These are phyloP conservation scores for Alauda arvensis DNA, from an alignment of 2,797 vertebrate species.

Conservation along the genomic window DNA sequence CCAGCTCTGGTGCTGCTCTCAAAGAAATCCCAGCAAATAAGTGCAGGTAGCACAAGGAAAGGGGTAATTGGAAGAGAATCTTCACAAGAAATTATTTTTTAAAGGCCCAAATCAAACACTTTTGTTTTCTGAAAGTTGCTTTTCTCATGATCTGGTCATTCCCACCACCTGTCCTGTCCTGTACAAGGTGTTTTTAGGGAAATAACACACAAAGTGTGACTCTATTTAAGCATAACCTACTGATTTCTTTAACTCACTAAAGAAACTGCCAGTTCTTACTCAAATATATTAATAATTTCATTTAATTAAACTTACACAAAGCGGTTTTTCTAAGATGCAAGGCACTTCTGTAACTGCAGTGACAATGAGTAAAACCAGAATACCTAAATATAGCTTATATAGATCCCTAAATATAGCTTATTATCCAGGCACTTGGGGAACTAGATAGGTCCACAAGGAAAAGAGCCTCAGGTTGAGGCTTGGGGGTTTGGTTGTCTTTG, in stretches of 20 bases:
- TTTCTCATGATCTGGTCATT: background rate
- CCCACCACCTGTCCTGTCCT: background rate
- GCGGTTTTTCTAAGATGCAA: background rate
- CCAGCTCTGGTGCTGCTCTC: background rate
- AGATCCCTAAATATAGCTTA: slow-evolving; percentile 29
- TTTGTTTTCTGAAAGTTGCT: background rate
- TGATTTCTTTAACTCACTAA: background rate
- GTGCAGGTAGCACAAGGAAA: background rate
- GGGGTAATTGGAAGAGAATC: background rate
- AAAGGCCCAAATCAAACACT: background rate
- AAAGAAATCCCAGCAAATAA: background rate
- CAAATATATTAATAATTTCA: background rate
- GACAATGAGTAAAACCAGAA: slow-evolving; percentile 34
- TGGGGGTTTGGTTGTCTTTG: background rate
- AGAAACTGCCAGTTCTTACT: background rate
- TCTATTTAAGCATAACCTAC: background rate
- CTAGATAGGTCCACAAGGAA: background rate
- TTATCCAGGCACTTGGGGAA: background rate
- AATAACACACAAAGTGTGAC: background rate
- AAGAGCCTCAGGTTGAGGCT: background rate
- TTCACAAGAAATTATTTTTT: background rate
- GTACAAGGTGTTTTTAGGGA: background rate
- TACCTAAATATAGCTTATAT: background rate
- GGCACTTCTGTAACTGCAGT: background rate
- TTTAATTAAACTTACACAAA: background rate